Percentiles rank a stretch among this genome's conserved stretches.
phyloP scores from a whole-genome alignment of 2,888 invertebrate genomes.

The Macrosiphum euphorbiae region DNA sequence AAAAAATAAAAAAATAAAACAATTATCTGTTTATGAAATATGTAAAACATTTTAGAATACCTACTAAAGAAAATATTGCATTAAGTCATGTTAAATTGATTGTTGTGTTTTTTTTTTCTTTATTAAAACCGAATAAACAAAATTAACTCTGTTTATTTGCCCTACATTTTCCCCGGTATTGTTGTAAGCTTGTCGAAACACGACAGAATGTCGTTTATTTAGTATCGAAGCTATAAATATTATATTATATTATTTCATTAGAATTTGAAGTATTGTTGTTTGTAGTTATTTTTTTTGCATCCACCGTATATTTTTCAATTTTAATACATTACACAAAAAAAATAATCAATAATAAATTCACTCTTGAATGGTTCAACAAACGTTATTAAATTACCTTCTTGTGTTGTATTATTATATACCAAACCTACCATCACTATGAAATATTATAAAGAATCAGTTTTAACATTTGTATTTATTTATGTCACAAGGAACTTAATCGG shows the following conservation, averaged over 20 bases:
- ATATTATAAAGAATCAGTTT: not conserved
- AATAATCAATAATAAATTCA: constrained; percentile 10
- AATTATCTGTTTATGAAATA: not conserved
- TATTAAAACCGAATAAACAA: constrained; percentile 31
- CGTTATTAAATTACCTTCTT: not conserved
- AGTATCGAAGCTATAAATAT: constrained; percentile 10
- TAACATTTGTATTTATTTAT: no score
- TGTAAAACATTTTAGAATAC: not conserved
- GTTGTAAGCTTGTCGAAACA: not conserved
- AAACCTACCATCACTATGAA: not conserved
- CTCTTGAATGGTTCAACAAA: not conserved
- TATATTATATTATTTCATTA: constrained; percentile 10
- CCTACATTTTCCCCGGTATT: not conserved
- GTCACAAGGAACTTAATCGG: not conserved
- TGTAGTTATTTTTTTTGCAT: not conserved
- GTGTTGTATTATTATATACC: not conserved
- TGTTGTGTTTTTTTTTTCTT: not conserved
- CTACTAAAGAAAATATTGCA: not conserved
- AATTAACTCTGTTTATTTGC: constrained; percentile 14
- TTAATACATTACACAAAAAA: not conserved
- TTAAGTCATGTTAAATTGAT: not conserved
- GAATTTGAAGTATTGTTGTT: not conserved
- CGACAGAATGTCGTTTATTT: constrained; percentile 12
- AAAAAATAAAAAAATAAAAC: not conserved
- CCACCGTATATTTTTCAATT: not conserved